A percentile compares a stretch with the other conserved stretches of the same genome.
These are phyloP conservation scores for Drepana falcataria DNA, from an alignment of 2,888 invertebrate species.

Conservation along the genomic window DNA sequence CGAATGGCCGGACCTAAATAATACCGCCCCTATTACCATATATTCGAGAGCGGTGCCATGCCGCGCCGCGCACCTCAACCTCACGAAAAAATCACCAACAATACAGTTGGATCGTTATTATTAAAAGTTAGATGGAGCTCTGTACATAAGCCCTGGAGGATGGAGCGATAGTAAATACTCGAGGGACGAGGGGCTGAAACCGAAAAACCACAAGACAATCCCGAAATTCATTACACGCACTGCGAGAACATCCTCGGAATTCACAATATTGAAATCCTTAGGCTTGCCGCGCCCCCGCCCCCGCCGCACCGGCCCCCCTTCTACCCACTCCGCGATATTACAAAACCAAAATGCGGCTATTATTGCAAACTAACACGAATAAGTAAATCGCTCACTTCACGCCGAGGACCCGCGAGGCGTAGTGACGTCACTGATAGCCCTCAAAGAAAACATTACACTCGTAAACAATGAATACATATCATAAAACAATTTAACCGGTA, in stretches of 20 bases:
- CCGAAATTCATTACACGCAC: conserved; percentile 75
- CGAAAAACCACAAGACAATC: conserved; percentile 75
- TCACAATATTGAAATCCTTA: conserved; percentile 75
- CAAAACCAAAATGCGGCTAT: conserved; percentile 40
- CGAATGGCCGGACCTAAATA: conserved; percentile 74
- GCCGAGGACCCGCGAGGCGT: conserved; percentile 5
- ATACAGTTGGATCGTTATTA: conserved; percentile 31
- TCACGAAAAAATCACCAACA: conserved; percentile 45
- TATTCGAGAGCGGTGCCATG: conserved; percentile 54
- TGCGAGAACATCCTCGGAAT: conserved; percentile 68
- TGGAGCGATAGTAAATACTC: conserved; percentile 49
- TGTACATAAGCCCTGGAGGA: conserved; percentile 41
- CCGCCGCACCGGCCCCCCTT: conserved; percentile 21
- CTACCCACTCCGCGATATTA: conserved; percentile 38
- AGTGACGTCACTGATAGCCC: conserved; percentile 22
- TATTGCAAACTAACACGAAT: conserved; percentile 58
- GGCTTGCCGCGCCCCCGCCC: conserved; percentile 23
- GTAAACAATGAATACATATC: conserved; percentile 60
- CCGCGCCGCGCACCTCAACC: conserved; percentile 45
- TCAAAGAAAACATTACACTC: conserved; percentile 13
- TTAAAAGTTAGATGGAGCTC: conserved; percentile 25
- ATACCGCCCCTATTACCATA: conserved; percentile 67
- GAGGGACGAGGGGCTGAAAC: conserved; percentile 47
- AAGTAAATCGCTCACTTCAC: conserved; percentile 53
- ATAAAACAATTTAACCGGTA: conserved; percentile 71